Evolutionary conservation across 2,797 vertebrate genomes (phyloP).

Genomic region (Oryzias sinensis): DNA sequence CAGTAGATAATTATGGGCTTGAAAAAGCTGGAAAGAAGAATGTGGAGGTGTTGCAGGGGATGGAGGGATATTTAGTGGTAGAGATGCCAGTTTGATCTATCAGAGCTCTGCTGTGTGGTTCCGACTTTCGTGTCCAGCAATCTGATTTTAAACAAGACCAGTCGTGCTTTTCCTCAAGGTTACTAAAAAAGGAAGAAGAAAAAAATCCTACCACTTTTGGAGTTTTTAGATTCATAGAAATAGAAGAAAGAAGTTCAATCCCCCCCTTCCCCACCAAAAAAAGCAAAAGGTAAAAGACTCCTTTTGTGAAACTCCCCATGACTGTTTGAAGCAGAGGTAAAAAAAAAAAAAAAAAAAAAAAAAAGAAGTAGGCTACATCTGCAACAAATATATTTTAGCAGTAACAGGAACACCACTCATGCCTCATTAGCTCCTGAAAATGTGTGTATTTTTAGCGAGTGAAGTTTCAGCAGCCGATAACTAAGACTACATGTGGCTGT

Average conservation of each 20-base stretch:
- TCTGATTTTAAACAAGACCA: no score
- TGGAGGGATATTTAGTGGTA: constrained; percentile 25
- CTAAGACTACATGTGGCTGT: neutral
- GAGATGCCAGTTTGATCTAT: constrained; percentile 49
- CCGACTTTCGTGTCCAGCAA: no score
- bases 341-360: neutral
- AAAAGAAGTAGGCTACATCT: neutral
- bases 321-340: neutral
- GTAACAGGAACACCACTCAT: constrained; percentile 18
- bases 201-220: no score
- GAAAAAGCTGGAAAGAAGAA: constrained; percentile 49
- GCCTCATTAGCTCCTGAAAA: constrained; percentile 12
- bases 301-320: no score
- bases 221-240: no score
- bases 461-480: constrained; percentile 7
- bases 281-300: no score
- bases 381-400: neutral
- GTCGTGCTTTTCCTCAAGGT: no score
- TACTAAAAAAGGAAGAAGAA: no score
- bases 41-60: constrained; percentile 38
- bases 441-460: constrained; percentile 8
- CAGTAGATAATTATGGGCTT: constrained; percentile 46
- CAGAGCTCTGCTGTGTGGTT: constrained; percentile 20
- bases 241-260: no score
- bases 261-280: no score